phyloP scores from a whole-genome alignment of 2,888 invertebrate species.

The Dioctria rufipes region DNA sequence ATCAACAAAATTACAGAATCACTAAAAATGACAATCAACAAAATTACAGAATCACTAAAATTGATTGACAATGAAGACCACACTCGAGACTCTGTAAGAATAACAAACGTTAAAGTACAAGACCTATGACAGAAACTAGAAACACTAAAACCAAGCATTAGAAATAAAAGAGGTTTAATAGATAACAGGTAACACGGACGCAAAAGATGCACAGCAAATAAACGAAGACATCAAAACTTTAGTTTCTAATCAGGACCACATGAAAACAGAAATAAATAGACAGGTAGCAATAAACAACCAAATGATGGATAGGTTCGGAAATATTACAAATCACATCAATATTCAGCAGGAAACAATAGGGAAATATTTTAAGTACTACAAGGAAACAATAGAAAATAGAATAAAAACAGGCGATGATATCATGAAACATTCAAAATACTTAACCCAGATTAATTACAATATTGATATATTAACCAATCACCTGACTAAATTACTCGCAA shows the following conservation, averaged over 20 bases:
- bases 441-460: conserved; percentile 55
- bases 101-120: conserved; percentile 38
- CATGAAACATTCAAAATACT: conserved; percentile 52
- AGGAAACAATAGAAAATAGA: conserved; percentile 50
- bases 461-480: conserved; percentile 57
- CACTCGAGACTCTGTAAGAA: conserved; percentile 38
- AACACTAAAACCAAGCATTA: conserved; percentile 16
- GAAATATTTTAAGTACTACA: conserved; percentile 46
- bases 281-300: conserved; percentile 53
- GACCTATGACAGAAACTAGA: conserved; percentile 28
- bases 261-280: conserved; percentile 47
- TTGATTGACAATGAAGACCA: conserved; percentile 1
- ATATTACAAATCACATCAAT: conserved; percentile 59
- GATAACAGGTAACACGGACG: conserved; percentile 51
- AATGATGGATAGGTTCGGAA: conserved; percentile 57
- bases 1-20: conserved; percentile 50
- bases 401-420: no score
- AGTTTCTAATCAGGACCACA: conserved; percentile 29
- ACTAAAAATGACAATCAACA: not conserved
- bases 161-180: conserved; percentile 32
- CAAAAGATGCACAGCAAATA: conserved; percentile 23
- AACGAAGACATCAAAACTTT: conserved; percentile 42
- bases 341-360: conserved; percentile 54
- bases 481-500: conserved; percentile 53
- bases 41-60: no score